Percentiles rank a stretch among this genome's conserved stretches.
These are phyloP conservation scores for Hirudinaria manillensis DNA, from an alignment of 2,888 invertebrate species.

Conservation along the genomic window DNA sequence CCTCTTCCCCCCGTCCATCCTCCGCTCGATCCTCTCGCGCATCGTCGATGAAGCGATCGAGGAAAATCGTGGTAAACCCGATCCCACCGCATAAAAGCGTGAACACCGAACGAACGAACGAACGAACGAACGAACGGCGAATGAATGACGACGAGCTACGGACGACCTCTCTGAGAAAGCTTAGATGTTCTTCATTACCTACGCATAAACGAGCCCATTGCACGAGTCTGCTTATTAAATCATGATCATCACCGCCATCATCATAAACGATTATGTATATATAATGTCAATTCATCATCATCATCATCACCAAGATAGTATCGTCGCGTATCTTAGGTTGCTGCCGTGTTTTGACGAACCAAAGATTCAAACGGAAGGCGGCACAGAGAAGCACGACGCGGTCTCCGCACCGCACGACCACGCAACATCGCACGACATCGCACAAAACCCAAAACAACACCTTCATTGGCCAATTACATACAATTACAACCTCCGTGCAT, in stretches of 20 bases:
- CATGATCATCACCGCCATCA: not conserved
- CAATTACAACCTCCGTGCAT: too few species aligned
- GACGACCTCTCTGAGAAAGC: not conserved
- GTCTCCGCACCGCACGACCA: too few species aligned
- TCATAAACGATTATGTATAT: not conserved
- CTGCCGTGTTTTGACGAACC: too few species aligned
- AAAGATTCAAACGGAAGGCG: too few species aligned
- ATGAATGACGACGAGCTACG: not conserved
- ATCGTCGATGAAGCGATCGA: too few species aligned
- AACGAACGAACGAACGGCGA: not conserved
- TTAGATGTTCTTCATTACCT: slow-evolving; percentile 11
- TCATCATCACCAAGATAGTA: not conserved
- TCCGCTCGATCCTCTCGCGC: too few species aligned
- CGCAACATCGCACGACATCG: too few species aligned
- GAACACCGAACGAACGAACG: not conserved
- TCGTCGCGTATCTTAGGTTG: not conserved
- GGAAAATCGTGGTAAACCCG: too few species aligned
- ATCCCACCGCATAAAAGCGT: not conserved
- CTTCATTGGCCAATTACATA: too few species aligned
- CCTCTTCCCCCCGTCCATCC: too few species aligned
- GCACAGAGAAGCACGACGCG: too few species aligned
- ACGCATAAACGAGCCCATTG: not conserved
- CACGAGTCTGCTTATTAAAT: not conserved
- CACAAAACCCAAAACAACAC: too few species aligned
- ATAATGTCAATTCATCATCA: not conserved